These are phyloP conservation scores for Hypocryptadius cinnamomeus DNA, from an alignment of 2,113 vertebrate species.

Conservation along the genomic window DNA sequence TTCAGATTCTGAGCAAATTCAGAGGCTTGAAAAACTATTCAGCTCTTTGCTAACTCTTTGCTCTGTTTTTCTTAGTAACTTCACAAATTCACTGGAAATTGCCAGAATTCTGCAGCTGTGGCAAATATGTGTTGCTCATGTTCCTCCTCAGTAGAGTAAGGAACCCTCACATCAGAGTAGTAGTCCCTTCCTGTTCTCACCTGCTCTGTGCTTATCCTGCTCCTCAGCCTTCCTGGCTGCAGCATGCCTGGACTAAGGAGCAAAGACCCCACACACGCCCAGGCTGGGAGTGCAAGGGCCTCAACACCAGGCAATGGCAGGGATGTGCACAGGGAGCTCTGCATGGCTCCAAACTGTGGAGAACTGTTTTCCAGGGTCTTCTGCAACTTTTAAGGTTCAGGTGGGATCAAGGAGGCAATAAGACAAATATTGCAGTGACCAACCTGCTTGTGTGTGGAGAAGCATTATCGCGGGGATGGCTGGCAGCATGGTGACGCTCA, in stretches of 20 bases:
- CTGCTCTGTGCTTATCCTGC: background rate
- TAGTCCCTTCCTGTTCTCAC: background rate
- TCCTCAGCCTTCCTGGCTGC: background rate
- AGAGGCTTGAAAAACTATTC: background rate
- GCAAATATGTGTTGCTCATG: fast-evolving
- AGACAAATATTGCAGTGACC: background rate
- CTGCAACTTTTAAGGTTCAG: background rate
- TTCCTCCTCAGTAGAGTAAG: background rate
- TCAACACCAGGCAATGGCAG: fast-evolving
- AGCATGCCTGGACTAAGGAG: background rate
- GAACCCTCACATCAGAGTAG: background rate
- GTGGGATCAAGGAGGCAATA: background rate
- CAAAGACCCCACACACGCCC: fast-evolving
- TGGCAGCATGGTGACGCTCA: background rate
- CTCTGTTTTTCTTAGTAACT: background rate
- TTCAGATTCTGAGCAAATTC: background rate
- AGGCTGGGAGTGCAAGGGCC: fast-evolving
- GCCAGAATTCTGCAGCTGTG: background rate
- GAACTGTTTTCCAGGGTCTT: background rate
- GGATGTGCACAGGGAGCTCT: background rate
- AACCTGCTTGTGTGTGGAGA: background rate
- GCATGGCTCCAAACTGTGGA: fast-evolving
- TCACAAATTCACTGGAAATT: background rate
- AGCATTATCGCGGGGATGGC: fast-evolving
- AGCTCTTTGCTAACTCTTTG: background rate